phyloP scores from a whole-genome alignment of 2,113 vertebrate species.

The Sarotherodon lohbergeri region DNA sequence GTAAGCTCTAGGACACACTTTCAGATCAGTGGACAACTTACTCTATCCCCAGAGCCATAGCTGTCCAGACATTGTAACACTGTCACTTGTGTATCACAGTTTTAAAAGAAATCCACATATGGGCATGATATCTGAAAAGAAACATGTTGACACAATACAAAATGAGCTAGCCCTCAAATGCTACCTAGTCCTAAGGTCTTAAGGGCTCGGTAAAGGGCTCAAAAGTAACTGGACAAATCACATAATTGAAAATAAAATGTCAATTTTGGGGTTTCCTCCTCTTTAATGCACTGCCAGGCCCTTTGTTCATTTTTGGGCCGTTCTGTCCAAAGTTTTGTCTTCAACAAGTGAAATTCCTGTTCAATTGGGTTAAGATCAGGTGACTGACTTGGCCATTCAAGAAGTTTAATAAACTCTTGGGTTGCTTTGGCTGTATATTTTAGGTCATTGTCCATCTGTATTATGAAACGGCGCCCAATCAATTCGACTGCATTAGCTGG shows the following conservation, averaged over 20 bases:
- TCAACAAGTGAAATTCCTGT: background rate
- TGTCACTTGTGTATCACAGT: background rate
- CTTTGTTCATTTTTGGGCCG: background rate
- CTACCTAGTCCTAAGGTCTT: background rate
- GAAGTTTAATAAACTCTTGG: background rate
- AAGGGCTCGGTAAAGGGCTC: background rate
- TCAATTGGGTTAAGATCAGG: background rate
- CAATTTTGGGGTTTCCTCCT: background rate
- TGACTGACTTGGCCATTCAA: background rate
- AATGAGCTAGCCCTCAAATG: background rate
- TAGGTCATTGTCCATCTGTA: background rate
- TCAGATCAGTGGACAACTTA: background rate
- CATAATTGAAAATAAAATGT: background rate
- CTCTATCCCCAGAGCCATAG: background rate
- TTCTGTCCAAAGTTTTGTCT: background rate
- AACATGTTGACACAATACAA: background rate
- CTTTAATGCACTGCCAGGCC: background rate
- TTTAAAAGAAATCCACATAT: background rate
- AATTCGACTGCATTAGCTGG: background rate
- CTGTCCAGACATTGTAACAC: background rate
- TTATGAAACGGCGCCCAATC: background rate
- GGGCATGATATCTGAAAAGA: background rate
- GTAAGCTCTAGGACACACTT: background rate
- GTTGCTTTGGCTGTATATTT: background rate
- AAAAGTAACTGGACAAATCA: background rate